Base-by-base conservation (phyloP, 2,888 invertebrate genomes). In the Odontomyia ornata region DNA sequence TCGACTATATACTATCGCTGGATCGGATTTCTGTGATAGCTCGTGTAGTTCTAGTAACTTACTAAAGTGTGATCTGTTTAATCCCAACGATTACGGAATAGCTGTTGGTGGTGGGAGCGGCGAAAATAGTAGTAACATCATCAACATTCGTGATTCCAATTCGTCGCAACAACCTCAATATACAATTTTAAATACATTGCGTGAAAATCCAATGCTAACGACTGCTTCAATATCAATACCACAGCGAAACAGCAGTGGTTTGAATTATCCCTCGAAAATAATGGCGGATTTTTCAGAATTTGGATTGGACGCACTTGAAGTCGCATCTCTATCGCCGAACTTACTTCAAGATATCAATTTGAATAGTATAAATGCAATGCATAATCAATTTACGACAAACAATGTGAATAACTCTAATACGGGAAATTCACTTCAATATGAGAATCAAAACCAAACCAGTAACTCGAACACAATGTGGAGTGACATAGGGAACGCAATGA, bases 151-250 rank as follows among this genome's bases (percentile, higher is more conserved):
- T 78, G 82, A 82, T 79, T 46, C 46, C 4, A 23, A 21, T 23
- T 1, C 21, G 1, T 13, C 36, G 21, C 82, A 81, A 71, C 82
- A 82, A 75, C 82, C 81, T 78, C 80, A 79, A 81, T 82, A 81
- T 80, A 80, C 80, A 79, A 78, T 81, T 78, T 79, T 80, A 77
- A 78, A 80, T 69, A 72, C 76, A 43, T 79, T 79, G 71, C 77
- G 79, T 72, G 80, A 81, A 57, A 81, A 80, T 78, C 83, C 84
- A 43, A 84, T 86, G 80, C 84, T 84, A 67, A 85, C 87, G 72
- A 85, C 91, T 46, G 91, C 91, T 62, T 91, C 91, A 78, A 90
- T 92, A 81, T 91, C 91, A 18, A 91, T 92, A 78, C 92, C 92
- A 27, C 87, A 88, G 79, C 87, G 91, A 47, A 60, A 60, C 23